Conservation (phyloP, 2,888 invertebrate genomes). For the Orthosia gracilis region DNA sequence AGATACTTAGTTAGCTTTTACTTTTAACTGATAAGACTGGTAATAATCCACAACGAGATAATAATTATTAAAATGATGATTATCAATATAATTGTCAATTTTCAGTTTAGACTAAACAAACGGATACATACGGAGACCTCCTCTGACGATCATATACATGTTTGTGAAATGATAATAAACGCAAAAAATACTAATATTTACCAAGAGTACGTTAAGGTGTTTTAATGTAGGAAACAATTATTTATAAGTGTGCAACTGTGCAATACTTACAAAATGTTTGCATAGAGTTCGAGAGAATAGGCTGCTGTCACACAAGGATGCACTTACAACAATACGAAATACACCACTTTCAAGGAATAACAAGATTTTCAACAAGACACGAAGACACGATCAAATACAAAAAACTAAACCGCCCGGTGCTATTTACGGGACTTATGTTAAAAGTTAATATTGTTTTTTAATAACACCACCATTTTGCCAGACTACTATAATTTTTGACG, state of each 20-base stretch:
- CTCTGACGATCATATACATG: constrained; percentile 11
- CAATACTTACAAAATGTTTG: constrained; percentile 49
- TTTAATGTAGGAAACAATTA: constrained; percentile 43
- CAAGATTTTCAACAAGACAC: constrained; percentile 50
- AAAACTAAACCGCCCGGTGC: constrained; percentile 51
- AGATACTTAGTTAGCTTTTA: constrained; percentile 10
- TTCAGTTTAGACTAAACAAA: neutral
- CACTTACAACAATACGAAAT: constrained; percentile 53
- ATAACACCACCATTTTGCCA: neutral
- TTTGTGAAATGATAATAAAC: constrained; percentile 14
- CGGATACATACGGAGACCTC: constrained; percentile 13
- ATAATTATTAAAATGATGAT: constrained; percentile 3
- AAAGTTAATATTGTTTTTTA: neutral
- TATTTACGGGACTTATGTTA: constrained; percentile 20
- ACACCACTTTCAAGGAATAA: constrained; percentile 47
- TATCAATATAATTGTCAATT: neutral
- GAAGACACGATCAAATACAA: constrained; percentile 54
- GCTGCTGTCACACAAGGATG: constrained; percentile 36
- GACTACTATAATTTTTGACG: neutral
- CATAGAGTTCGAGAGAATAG: constrained; percentile 30
- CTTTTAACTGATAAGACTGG: constrained; percentile 28
- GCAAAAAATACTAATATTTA: constrained; percentile 11
- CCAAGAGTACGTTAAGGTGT: neutral
- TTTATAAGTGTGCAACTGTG: constrained; percentile 29
- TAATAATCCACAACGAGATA: constrained; percentile 18